Evolutionary conservation across 2,797 vertebrate genomes (phyloP).

Genomic region (Poecilia wingei): DNA sequence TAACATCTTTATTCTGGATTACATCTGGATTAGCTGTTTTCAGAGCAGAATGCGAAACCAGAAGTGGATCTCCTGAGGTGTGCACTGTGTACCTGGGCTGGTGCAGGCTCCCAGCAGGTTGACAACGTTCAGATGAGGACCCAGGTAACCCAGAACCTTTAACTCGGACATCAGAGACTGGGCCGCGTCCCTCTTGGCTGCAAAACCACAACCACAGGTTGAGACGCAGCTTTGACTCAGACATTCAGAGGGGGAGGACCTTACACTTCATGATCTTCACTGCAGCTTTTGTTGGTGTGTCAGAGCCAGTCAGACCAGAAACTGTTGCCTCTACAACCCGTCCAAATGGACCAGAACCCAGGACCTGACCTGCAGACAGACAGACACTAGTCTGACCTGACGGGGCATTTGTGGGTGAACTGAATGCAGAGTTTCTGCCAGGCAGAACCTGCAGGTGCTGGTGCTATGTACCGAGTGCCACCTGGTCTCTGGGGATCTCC

Average conservation of each 20-base stretch:
- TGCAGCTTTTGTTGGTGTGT: constrained; percentile 85
- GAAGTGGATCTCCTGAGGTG: neutral
- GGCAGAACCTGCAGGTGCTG: neutral
- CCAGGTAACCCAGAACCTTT: constrained; percentile 65
- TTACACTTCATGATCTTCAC: constrained; percentile 92
- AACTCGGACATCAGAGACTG: constrained; percentile 65
- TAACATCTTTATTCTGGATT: neutral
- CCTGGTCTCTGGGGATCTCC: constrained; percentile 87
- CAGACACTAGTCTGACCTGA: neutral
- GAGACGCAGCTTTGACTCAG: neutral
- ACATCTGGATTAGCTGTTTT: neutral
- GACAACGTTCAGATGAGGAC: constrained; percentile 68
- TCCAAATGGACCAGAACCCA: constrained; percentile 89
- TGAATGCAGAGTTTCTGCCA: neutral
- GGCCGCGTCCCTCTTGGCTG: constrained; percentile 36
- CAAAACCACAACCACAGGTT: constrained; percentile 3
- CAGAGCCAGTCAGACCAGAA: constrained; percentile 81
- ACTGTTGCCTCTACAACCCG: constrained; percentile 89
- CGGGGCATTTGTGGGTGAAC: neutral
- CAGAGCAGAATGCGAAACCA: neutral
- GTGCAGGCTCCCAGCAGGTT: constrained; percentile 72
- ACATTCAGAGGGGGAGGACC: constrained; percentile 48
- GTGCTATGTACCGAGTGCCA: constrained; percentile 82
- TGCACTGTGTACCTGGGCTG: constrained; percentile 25
- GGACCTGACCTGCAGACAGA: constrained; percentile 82